phyloP scores from a whole-genome alignment of 2,888 invertebrate species.

The Clusia tigrina region DNA sequence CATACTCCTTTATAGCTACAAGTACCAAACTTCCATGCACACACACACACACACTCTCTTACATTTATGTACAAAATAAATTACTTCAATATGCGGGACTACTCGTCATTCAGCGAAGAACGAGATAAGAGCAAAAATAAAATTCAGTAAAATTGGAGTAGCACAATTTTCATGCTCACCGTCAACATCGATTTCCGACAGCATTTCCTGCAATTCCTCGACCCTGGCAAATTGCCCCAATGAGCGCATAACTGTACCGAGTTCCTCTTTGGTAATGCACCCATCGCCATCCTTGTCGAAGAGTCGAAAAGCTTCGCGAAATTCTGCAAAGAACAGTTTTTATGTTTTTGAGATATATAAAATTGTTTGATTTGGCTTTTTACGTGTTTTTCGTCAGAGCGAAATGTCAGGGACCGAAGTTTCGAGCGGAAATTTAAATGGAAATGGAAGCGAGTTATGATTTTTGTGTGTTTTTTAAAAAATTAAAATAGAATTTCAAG shows the following conservation, averaged over 20 bases:
- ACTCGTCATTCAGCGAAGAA: too few relatives aligned
- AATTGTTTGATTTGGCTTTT: background rate
- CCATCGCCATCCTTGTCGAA: conserved; percentile 91
- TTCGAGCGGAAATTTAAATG: too few relatives aligned
- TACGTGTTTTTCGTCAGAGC: too few relatives aligned
- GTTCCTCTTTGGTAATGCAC: conserved; percentile 85
- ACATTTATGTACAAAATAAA: too few relatives aligned
- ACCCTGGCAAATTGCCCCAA: conserved; percentile 87
- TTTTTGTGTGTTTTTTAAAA: background rate
- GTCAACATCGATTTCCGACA: conserved; percentile 82
- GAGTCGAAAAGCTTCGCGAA: conserved; percentile 84
- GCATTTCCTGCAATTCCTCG: conserved; percentile 86
- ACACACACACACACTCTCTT: too few relatives aligned
- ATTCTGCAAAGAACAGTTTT: conserved; percentile 68
- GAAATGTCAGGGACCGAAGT: too few relatives aligned
- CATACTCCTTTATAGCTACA: too few relatives aligned
- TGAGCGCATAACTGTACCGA: conserved; percentile 85
- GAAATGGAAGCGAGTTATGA: background rate
- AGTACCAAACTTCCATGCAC: too few relatives aligned
- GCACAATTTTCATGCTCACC: conserved; percentile 64
- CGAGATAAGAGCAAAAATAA: too few relatives aligned
- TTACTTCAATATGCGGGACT: too few relatives aligned
- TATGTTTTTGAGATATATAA: background rate
- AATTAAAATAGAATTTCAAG: too few relatives aligned
- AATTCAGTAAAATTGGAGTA: background rate